These are phyloP conservation scores for Cygnus olor DNA, from an alignment of 2,797 vertebrate genomes.

Conservation along the genomic window DNA sequence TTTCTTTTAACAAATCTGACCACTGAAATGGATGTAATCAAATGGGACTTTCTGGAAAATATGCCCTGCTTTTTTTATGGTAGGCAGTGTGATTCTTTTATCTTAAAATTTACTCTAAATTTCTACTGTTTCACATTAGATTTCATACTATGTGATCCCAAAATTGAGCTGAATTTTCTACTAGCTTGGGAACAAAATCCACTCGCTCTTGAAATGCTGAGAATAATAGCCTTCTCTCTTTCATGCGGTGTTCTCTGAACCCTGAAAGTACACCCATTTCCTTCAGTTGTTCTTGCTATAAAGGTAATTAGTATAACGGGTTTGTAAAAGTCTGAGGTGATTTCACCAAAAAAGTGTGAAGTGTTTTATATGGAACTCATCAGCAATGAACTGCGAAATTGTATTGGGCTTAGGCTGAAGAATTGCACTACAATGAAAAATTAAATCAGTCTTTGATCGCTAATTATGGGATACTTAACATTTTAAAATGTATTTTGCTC, in stretches of 20 bases:
- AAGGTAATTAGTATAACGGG: not conserved
- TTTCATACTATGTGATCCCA: not conserved
- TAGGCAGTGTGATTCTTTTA: not conserved
- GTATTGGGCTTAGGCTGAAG: not conserved
- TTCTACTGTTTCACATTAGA: not conserved
- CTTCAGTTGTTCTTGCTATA: not conserved
- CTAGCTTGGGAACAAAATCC: not conserved
- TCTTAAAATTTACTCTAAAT: not conserved
- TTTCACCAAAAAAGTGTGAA: slow-evolving; percentile 1
- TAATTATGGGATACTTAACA: not conserved
- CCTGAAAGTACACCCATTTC: not conserved
- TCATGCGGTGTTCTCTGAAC: not conserved
- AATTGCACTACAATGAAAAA: not conserved
- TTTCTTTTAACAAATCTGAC: not conserved
- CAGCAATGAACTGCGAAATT: not conserved
- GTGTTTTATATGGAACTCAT: not conserved
- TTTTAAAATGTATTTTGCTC: not conserved
- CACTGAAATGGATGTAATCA: not conserved
- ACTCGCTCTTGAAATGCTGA: not conserved
- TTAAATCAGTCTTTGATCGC: not conserved
- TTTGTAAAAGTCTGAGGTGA: not conserved
- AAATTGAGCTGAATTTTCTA: not conserved
- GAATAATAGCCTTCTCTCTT: not conserved
- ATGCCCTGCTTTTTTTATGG: not conserved
- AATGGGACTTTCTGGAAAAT: not conserved